A percentile compares a stretch with the other conserved stretches of the same genome.
phyloP scores from a whole-genome alignment of 2,888 invertebrate genomes.

The Ctenicera cuprea region DNA sequence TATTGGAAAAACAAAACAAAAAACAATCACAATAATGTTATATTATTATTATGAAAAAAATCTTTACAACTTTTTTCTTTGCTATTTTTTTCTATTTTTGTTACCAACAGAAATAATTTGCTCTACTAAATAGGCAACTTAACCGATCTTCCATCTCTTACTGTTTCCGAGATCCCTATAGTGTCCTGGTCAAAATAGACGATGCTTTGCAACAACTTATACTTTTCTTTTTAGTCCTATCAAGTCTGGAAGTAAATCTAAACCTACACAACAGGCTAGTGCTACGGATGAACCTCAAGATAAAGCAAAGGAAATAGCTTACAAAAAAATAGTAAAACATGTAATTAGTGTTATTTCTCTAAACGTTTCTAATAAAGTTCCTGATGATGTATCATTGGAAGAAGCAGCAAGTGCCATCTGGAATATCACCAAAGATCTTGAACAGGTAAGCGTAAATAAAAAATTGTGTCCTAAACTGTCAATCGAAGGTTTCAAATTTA shows the following conservation, averaged over 20 bases:
- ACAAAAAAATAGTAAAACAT: slow-evolving; percentile 63
- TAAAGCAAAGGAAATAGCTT: slow-evolving; percentile 54
- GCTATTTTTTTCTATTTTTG: too few species aligned
- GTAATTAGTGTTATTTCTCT: slow-evolving; percentile 63
- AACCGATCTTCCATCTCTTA: too few species aligned
- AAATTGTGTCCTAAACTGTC: too few species aligned
- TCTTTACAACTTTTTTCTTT: too few species aligned
- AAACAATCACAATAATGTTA: too few species aligned
- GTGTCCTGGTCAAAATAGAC: too few species aligned
- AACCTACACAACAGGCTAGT: slow-evolving; percentile 60
- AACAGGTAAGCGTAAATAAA: slow-evolving; percentile 72
- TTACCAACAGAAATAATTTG: too few species aligned
- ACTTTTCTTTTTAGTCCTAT: slow-evolving; percentile 18
- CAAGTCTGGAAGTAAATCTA: slow-evolving; percentile 63
- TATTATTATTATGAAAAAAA: too few species aligned
- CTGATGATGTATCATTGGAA: slow-evolving; percentile 72
- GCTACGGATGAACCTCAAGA: slow-evolving; percentile 58
- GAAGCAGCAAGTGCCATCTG: slow-evolving; percentile 73
- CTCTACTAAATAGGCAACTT: too few species aligned
- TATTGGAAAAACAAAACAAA: too few species aligned
- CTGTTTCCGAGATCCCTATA: too few species aligned
- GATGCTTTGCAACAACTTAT: neutral
- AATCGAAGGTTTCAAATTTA: too few species aligned
- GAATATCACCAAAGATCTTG: slow-evolving; percentile 74
- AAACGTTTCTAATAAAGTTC: slow-evolving; percentile 63